Evolutionary conservation across 2,113 vertebrate species (phyloP).

Genomic region (Gadus chalcogrammus): DNA sequence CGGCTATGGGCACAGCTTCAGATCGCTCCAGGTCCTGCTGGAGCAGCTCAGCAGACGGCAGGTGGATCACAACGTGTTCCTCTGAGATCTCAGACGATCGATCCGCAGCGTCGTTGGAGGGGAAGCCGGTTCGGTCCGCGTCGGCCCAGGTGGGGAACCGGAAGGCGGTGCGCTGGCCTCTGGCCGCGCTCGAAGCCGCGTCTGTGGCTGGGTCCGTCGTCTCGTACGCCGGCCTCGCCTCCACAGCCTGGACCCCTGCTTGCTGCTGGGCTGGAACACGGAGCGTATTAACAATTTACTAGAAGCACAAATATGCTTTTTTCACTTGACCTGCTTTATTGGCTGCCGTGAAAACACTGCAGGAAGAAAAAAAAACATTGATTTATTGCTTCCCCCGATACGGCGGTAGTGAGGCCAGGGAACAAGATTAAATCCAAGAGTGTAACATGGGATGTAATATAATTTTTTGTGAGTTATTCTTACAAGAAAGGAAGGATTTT

Average conservation of each 20-base stretch:
- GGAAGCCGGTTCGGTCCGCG: conserved; percentile 48
- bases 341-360: background rate
- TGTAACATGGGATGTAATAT: background rate
- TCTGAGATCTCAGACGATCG: conserved; percentile 73
- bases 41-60: conserved; percentile 40
- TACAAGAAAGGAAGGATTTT: background rate
- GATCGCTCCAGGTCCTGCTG: conserved; percentile 37
- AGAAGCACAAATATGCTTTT: conserved; percentile 5
- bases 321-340: conserved; percentile 26
- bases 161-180: conserved; percentile 37
- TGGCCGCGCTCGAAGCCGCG: conserved; percentile 27
- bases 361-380: background rate
- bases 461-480: background rate
- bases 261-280: conserved; percentile 56
- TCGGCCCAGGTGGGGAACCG: conserved; percentile 60
- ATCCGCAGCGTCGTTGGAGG: conserved; percentile 44
- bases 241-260: conserved; percentile 50
- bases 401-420: background rate
- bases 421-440: conserved; percentile 12
- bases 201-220: conserved; percentile 25
- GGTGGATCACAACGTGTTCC: conserved; percentile 69
- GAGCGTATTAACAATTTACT: conserved; percentile 14
- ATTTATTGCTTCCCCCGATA: background rate
- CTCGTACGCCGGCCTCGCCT: conserved; percentile 45
- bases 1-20: background rate